phyloP scores from a whole-genome alignment of 2,113 vertebrate genomes.

The Odocoileus hemionus region DNA sequence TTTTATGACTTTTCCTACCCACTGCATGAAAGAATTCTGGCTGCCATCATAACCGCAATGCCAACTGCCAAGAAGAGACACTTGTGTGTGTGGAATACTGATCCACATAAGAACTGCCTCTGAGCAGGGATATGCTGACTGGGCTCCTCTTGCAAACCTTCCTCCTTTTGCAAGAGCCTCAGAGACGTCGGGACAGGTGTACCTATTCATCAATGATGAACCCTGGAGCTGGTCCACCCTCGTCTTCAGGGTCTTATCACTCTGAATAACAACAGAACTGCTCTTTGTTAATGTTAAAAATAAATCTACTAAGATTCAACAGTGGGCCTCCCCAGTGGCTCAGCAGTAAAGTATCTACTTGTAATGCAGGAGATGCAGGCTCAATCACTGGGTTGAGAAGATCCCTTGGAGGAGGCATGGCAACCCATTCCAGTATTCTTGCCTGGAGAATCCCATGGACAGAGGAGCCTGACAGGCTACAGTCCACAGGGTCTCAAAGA shows the following conservation, averaged over 20 bases:
- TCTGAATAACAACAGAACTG: not conserved
- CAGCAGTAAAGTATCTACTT: not conserved
- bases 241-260: not conserved
- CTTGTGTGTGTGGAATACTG: not conserved
- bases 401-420: not conserved
- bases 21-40: not conserved
- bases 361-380: not conserved
- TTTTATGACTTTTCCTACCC: not conserved
- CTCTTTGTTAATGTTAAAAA: not conserved
- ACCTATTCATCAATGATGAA: not conserved
- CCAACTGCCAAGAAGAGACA: not conserved
- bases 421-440: not conserved
- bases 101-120: not conserved
- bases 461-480: not conserved
- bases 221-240: not conserved
- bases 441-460: not conserved
- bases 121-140: not conserved
- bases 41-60: not conserved
- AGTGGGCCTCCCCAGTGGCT: not conserved
- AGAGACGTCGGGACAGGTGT: not conserved
- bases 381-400: not conserved
- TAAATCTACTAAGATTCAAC: not conserved
- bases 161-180: not conserved
- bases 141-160: not conserved
- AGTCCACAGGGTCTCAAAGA: not conserved